Base-by-base conservation (phyloP, 2,797 vertebrate genomes). In the Taenioides sp. region DNA sequence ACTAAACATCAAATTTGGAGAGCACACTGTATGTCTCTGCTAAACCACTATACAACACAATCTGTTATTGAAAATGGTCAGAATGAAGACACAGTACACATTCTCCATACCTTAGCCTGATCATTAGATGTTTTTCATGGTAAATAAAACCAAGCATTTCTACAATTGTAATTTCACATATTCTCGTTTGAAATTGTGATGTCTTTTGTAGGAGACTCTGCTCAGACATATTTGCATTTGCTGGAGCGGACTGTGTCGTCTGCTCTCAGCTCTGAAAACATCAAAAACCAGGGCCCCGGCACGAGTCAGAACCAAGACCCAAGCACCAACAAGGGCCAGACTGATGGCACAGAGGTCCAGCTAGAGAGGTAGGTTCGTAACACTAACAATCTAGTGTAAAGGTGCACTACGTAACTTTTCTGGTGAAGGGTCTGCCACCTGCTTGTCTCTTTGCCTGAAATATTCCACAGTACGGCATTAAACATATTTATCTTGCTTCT, bases 341-440 rank as follows among this genome's bases (percentile, higher is more conserved):
- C 93, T 59, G 95, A 95, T 79, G 87, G 94, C 50, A 92, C 93
- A 62, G 0, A 67, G 94, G 74, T 84, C 7, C 94, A 93, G 73
- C 90, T 97, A 55, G 93, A 90, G 82, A 95, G 96, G 97, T 98
- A 72, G n/a, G 40, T 25, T 25, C 22, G 25, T 17, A 52, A 52
- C 7, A 7, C 7, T 34, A 34, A 34, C 31, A 34, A 34, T 7
- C 31, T 34, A 34, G 31, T 34, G 5, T 34, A 31, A 31, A 31
- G 5, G 4, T 31, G 28, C 28, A 5, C 34, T 34, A 34, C 7
- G 2, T 7, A 37, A 37, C 34, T 37, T 37, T 37, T 10, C 34
- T 37, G 34, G 34, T 37, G 31, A 43, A 43, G 11, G 11, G 11
- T 43, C 11, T 43, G 43, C 43, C 3, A 47, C 3, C 14, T 47